Percentiles rank a stretch among this genome's conserved stretches.
Evolutionary conservation across 92 coral and sea anemone genomes (phyloP).

Genomic region (Chrysogorgia sp.): DNA sequence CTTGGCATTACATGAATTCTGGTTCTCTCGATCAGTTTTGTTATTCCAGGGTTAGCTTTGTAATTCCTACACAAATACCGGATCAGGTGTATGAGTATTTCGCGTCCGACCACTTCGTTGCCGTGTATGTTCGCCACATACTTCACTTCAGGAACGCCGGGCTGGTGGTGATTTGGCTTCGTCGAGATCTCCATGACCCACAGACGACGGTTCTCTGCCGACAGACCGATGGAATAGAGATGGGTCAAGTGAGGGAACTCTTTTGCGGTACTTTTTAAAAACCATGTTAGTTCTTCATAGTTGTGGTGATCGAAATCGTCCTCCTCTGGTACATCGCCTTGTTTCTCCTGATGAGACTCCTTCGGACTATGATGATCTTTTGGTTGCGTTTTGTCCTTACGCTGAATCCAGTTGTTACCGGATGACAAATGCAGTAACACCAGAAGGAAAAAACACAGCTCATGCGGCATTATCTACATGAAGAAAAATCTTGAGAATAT

Average conservation of each 20-base stretch:
- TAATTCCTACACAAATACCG: slow-evolving; percentile 84
- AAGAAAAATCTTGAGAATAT: background rate
- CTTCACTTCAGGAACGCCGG: slow-evolving; percentile 83
- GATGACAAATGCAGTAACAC: slow-evolving; percentile 11
- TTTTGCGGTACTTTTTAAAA: slow-evolving; percentile 80
- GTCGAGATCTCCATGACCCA: slow-evolving; percentile 96
- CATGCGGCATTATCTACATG: slow-evolving; percentile 16
- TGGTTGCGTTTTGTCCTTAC: background rate
- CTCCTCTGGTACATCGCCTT: background rate
- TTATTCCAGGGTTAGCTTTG: slow-evolving; percentile 64
- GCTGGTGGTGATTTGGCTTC: slow-evolving; percentile 82
- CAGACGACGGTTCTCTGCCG: slow-evolving; percentile 92
- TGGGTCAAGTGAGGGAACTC: slow-evolving; percentile 72
- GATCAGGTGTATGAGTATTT: slow-evolving; percentile 76
- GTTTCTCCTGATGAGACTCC: background rate
- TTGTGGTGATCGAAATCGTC: slow-evolving; percentile 81
- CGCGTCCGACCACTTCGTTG: slow-evolving; percentile 86
- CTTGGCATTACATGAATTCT: slow-evolving; percentile 91
- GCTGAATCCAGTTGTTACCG: background rate
- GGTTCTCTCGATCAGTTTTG: slow-evolving; percentile 70
- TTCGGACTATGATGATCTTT: background rate
- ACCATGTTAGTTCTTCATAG: slow-evolving; percentile 99
- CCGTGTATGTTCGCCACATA: slow-evolving; percentile 94
- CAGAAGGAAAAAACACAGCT: slow-evolving; percentile 10
- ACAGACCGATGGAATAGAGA: slow-evolving; percentile 82